Percentiles rank a stretch among this genome's conserved stretches.
These are phyloP conservation scores for Drosophila fungiperda DNA, from an alignment of 2,888 invertebrate genomes.

Conservation along the genomic window DNA sequence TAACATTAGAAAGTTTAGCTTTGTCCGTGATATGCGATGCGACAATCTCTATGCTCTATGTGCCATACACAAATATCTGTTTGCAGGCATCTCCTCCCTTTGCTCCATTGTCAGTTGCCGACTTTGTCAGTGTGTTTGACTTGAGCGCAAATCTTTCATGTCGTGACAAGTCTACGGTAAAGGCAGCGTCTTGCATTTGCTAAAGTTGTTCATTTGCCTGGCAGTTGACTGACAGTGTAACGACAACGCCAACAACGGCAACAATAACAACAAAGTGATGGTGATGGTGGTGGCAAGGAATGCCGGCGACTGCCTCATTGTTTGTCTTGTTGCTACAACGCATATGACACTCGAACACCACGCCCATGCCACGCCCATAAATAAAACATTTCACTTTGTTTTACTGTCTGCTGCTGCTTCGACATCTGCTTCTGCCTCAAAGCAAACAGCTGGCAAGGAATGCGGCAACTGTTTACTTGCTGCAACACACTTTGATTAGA, in stretches of 20 bases:
- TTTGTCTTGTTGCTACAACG: constrained; percentile 77
- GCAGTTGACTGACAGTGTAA: constrained; percentile 65
- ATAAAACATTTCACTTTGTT: constrained; percentile 79
- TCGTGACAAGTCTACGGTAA: constrained; percentile 66
- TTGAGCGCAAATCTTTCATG: constrained; percentile 77
- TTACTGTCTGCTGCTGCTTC: constrained; percentile 55
- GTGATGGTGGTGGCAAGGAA: constrained; percentile 12
- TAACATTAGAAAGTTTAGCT: constrained; percentile 78
- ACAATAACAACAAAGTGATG: constrained; percentile 18
- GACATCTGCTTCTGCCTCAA: constrained; percentile 23
- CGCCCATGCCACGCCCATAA: constrained; percentile 72
- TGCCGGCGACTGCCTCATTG: constrained; percentile 62
- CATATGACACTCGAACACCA: constrained; percentile 76
- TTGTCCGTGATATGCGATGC: constrained; percentile 39
- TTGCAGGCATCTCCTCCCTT: no score
- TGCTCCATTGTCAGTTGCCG: constrained; percentile 50
- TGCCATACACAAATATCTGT: neutral
- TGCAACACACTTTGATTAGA: constrained; percentile 74
- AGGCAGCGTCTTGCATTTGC: constrained; percentile 70
- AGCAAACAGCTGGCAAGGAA: constrained; percentile 35
- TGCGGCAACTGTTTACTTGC: constrained; percentile 41
- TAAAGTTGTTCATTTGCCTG: constrained; percentile 80
- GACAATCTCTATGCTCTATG: constrained; percentile 5
- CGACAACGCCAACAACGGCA: constrained; percentile 14
- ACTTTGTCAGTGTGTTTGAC: constrained; percentile 78